Base-by-base conservation (phyloP, 2,113 vertebrate genomes). In the Psophia crepitans region DNA sequence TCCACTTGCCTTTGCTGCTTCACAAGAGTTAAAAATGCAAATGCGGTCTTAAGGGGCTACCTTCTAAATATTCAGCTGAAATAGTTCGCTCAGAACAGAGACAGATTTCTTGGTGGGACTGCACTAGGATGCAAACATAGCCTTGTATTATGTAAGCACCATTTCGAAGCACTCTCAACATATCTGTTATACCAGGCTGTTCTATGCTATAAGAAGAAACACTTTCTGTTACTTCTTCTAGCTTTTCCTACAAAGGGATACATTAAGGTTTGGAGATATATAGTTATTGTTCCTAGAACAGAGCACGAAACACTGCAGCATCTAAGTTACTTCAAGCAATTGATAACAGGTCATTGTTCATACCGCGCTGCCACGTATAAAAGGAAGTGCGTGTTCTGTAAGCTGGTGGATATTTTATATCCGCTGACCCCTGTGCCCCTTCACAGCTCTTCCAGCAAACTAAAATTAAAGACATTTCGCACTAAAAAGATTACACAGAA, bases 381-480 rank as follows among this genome's bases (percentile, higher is more conserved):
- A 87, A 51, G 79, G 60, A 84, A 70, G 39, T 2, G 9, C 4
- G 3, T 0, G 0, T 78, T 74, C 83, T 1, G 1, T 60, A 37
- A 84, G 21, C 30, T 48, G 39, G 63, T 33, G 73, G 79, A 4
- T 89, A 56, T 81, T 95, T 92, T 77, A 44, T 81, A 61, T 49
- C 60, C 4, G 0, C 23, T 64, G 56, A 64, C 60, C 78, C 33
- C 43, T 58, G 75, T 68, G 79, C 30, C 43, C 68, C 80, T 94
- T 75, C 75, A 68, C 58, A 76, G 64, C 32, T 80, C 32, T 73
- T 89, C 43, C 73, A 89, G 64, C 13, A 77, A 87, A 86, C 64
- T 70, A 39, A 92, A 95, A 95, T 70, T 76, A 86, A 92, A 87
- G 75, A 69, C 5, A 23, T 85, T 94, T 70, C 58, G 53, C 60